Evolutionary conservation across 2,888 invertebrate species (phyloP).

Genomic region (Encarsia formosa): DNA sequence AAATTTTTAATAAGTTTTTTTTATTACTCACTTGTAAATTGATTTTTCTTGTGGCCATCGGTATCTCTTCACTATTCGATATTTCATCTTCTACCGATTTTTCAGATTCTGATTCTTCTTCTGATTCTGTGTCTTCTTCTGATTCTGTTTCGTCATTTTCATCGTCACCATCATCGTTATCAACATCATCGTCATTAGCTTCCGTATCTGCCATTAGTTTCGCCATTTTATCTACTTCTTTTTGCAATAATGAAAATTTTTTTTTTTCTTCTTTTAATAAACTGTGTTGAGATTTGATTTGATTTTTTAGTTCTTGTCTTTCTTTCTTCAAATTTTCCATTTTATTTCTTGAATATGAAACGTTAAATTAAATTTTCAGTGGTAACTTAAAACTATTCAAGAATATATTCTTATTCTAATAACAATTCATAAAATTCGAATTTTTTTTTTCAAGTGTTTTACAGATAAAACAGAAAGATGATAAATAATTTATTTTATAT

Average conservation of each 20-base stretch:
- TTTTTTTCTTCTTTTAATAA: slow-evolving; percentile 75
- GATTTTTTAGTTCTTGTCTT: slow-evolving; percentile 70
- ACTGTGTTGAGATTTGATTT: slow-evolving; percentile 76
- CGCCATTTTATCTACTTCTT: slow-evolving; percentile 89
- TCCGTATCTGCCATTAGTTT: slow-evolving; percentile 78
- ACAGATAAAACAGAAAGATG: no score
- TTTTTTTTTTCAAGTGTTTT: not conserved
- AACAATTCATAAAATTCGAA: not conserved
- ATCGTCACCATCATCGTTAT: slow-evolving; percentile 60
- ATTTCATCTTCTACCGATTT: slow-evolving; percentile 49
- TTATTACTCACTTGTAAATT: slow-evolving; percentile 43
- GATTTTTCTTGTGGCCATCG: slow-evolving; percentile 45
- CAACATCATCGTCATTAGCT: slow-evolving; percentile 67
- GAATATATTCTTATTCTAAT: not conserved
- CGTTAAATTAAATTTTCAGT: slow-evolving; percentile 10
- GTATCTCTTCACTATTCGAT: slow-evolving; percentile 62
- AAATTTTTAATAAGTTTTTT: no score
- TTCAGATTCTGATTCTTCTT: slow-evolving; percentile 56
- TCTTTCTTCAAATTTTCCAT: slow-evolving; percentile 73
- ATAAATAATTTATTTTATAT: no score
- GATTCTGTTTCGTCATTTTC: slow-evolving; percentile 50
- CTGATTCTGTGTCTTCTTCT: slow-evolving; percentile 59
- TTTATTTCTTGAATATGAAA: slow-evolving; percentile 56
- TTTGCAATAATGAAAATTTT: slow-evolving; percentile 77
- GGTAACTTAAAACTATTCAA: no score